Base-by-base conservation (phyloP, 2,113 vertebrate species). In the Protomyctophum bolini region DNA sequence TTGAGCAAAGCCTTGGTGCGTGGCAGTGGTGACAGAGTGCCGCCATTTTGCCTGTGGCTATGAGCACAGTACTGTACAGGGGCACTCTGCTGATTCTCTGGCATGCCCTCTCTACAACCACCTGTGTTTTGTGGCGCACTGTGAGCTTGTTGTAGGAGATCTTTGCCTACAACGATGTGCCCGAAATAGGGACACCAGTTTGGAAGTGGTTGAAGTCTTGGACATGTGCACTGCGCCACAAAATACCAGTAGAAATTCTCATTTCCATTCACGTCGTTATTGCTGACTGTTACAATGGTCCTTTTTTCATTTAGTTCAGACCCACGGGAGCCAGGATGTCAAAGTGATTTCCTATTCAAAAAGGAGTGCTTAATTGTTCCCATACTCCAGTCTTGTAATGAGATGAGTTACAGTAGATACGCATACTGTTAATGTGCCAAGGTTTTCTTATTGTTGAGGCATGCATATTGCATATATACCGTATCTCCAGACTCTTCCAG, bases 1-100 rank as follows among this genome's bases (percentile, higher is more conserved):
- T 72, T 64, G 72, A 2, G 61, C 80, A 80, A 21, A 21, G 72
- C 82, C 81, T 82, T 52, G 72, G 52, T 63, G 59, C 58, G 48
- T 33, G 11, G 21, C 63, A 70, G 68, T 68, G 48, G 65, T 81
- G 84, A 87, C 83, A 71, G 76, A 87, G 79, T 57, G 49, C 29
- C 33, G 58, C 68, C 45, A 57, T 71, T 41, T 63, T 56, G 59
- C 69, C 15, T 28, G 61, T 41, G 15, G 51, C 68, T 67, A 66
- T 67, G 41, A 62, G 67, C 70, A 77, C 62, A 61, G 47, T 7
- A 45, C 11, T 12, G 48, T 57, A 63, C 55, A 28, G 61, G 50
- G 3, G 10, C 65, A 33, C 62, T 33, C 6, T 72, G 50, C 21
- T 57, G 33, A 47, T 54, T 28, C 9, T 3, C 33, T 28, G 14